Evolutionary conservation across 2,797 vertebrate species (phyloP), one percentile per base, ranked within the genome.

Genomic region (Neostethus bicornis): DNA sequence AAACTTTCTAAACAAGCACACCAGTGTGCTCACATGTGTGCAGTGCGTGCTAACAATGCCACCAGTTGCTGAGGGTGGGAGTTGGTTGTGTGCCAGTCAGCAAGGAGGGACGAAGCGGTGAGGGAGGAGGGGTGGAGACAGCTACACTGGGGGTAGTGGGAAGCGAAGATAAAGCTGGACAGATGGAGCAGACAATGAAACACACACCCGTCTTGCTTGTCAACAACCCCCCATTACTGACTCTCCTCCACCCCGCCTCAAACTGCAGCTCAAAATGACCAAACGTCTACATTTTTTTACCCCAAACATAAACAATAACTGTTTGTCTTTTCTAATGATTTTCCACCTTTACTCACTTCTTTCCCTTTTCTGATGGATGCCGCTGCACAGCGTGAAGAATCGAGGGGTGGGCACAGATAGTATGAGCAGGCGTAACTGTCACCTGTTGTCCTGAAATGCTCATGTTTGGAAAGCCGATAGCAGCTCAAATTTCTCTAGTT

Each of bases 151-250:
- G 70, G 65, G 73, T 55, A 70, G 56, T 53, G 61, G 64, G 68
- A 62, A 78, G 69, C 25, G 31, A 64, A 78, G 83, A 85, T 87
- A 84, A 87, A 87, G 73, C 75, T 73, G 78, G 81, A 86, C 86
- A 87, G 88, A 87, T 87, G 87, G 88, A 71, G 54, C 61, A 76
- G 82, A 89, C 83, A 89, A 88, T 83, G 80, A 83, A 60, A 70
- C 75, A 70, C 50, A 81, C 75, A 77, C 65, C 73, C 68, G 63
- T 69, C 75, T 75, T 77, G 73, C 73, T 79, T 77, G 79, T 83
- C 80, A 82, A 84, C 80, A 85, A 78, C 75, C 70, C n/a, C n/a
- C n/a, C n/a, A n/a, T n/a, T n/a, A n/a, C n/a, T n/a, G n/a, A n/a
- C n/a, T 52, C 66, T 23, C 32, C 72, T 51, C 45, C 4, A 6